phyloP scores from a whole-genome alignment of 2,888 invertebrate genomes.

The Cheilosia vernalis region DNA sequence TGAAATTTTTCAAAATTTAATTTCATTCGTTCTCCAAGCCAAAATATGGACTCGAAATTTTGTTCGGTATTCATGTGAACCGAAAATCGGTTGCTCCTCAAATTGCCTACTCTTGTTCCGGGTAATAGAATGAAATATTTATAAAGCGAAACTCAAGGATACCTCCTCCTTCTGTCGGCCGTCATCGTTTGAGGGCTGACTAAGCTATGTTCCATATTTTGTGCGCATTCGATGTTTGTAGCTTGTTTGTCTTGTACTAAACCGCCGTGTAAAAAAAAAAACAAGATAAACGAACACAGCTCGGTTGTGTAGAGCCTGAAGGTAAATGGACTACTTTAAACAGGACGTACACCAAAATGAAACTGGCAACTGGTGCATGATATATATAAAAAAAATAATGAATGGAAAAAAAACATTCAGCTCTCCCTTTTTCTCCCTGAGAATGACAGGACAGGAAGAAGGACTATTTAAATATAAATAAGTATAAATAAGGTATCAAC shows the following conservation, averaged over 20 bases:
- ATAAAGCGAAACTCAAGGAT: conserved; percentile 41
- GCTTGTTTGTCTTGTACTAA: conserved; percentile 36
- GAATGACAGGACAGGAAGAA: conserved; percentile 12
- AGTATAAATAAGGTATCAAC: conserved; percentile 65
- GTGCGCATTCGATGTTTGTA: conserved; percentile 40
- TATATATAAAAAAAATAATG: not conserved
- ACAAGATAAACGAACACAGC: not conserved
- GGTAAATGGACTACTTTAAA: conserved; percentile 67
- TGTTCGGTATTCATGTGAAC: conserved; percentile 9
- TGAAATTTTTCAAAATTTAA: conserved; percentile 30
- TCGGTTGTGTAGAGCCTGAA: conserved; percentile 28
- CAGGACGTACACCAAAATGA: conserved; percentile 17
- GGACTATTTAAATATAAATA: conserved; percentile 67
- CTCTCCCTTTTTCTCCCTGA: not conserved
- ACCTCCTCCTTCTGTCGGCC: conserved; percentile 15
- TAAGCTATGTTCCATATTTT: not conserved
- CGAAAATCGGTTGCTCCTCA: conserved; percentile 31
- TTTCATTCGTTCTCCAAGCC: not conserved
- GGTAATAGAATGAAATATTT: conserved; percentile 10
- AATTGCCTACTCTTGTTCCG: conserved; percentile 11
- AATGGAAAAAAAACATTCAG: not conserved
- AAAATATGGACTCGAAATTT: conserved; percentile 29
- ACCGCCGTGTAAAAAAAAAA: conserved; percentile 5
- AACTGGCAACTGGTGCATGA: conserved; percentile 22
- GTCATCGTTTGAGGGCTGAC: conserved; percentile 1